Conservation (phyloP, 2,888 invertebrate genomes). For the Ceriagrion tenellum region DNA sequence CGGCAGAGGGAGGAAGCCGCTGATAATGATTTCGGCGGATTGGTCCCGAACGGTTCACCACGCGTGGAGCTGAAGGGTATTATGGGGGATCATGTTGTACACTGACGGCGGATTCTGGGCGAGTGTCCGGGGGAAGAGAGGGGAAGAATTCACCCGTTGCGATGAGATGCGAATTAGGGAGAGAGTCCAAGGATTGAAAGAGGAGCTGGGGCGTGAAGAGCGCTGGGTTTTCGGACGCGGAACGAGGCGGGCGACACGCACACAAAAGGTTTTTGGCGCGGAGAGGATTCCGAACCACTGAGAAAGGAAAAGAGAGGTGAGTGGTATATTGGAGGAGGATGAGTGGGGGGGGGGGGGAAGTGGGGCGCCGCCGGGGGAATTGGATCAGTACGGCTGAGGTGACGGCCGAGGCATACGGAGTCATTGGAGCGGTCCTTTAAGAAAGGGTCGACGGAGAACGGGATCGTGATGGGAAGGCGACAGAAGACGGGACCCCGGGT, state of each 20-base stretch:
- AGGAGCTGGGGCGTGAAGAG: background rate
- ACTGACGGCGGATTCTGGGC: background rate
- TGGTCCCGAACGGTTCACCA: background rate
- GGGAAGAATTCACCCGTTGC: background rate
- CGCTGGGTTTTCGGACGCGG: background rate
- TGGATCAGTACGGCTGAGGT: background rate
- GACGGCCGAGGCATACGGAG: background rate
- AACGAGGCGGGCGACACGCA: background rate
- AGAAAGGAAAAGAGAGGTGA: background rate
- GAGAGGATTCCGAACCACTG: background rate
- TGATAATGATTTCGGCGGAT: constrained; percentile 1
- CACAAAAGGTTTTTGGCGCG: background rate
- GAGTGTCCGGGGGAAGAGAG: background rate
- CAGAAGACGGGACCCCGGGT: background rate
- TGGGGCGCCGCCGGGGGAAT: background rate
- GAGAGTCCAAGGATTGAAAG: background rate
- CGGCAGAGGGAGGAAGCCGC: background rate
- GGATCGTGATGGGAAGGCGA: background rate
- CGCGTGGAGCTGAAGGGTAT: background rate
- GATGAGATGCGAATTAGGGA: constrained; percentile 17
- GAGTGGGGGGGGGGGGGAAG: background rate
- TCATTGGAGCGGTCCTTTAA: background rate
- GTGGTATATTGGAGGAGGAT: background rate
- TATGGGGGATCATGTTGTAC: constrained; percentile 6
- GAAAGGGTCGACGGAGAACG: background rate